These are phyloP conservation scores for Pithys albifrons DNA, from an alignment of 2,113 vertebrate genomes.

Conservation along the genomic window DNA sequence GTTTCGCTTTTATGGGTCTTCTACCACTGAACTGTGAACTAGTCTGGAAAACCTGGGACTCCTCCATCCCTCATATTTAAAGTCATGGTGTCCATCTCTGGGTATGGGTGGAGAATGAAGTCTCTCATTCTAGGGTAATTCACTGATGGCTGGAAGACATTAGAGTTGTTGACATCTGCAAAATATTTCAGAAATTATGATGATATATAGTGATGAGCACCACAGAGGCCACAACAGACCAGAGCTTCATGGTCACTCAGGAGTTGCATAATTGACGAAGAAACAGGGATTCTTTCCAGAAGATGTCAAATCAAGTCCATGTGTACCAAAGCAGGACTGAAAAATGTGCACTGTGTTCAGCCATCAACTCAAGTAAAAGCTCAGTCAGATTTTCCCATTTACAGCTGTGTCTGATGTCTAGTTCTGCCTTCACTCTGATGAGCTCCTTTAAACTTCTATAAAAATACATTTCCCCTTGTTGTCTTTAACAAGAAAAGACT, in stretches of 20 bases:
- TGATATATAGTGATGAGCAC: neutral
- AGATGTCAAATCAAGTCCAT: conserved; percentile 43
- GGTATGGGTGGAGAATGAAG: neutral
- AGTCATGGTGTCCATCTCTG: neutral
- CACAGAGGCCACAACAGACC: conserved; percentile 15
- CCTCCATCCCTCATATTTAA: neutral
- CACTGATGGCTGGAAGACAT: neutral
- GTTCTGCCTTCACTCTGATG: neutral
- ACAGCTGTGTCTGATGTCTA: neutral
- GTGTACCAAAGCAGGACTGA: neutral
- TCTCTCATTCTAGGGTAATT: neutral
- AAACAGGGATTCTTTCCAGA: conserved; percentile 36
- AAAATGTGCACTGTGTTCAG: neutral
- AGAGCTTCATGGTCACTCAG: conserved; percentile 3
- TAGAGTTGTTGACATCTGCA: conserved; percentile 36
- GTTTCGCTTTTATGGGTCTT: neutral
- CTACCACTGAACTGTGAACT: neutral
- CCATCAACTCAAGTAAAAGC: neutral
- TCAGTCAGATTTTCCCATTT: neutral
- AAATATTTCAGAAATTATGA: conserved; percentile 38
- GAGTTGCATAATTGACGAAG: conserved; percentile 14
- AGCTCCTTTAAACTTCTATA: neutral
- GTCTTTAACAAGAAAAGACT: neutral
- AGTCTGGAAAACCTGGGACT: conserved; percentile 30
- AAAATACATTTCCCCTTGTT: neutral